Conservation (phyloP, 2,797 vertebrate genomes). For the Platalea minor region DNA sequence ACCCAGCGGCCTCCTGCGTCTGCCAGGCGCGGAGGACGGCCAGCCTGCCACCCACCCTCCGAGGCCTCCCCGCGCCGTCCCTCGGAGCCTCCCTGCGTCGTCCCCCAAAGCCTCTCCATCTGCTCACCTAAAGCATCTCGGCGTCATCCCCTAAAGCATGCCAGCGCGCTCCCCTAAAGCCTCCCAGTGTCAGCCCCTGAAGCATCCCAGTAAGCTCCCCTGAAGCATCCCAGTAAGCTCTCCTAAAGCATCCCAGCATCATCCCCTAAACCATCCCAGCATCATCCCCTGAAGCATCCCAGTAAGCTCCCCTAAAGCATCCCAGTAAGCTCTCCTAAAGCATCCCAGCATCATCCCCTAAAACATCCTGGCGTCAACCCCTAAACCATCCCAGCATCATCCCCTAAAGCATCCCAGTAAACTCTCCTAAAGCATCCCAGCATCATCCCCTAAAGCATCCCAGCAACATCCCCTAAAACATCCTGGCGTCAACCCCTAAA, state of each 20-base stretch:
- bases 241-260: not conserved
- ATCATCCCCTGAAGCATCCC: not conserved
- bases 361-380: too few relatives aligned
- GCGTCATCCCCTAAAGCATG: not conserved
- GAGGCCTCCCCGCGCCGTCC: not conserved
- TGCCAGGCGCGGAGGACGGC: not conserved
- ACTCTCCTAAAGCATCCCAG: not conserved
- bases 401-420: not conserved
- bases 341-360: too few relatives aligned
- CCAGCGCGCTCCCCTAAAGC: too few relatives aligned
- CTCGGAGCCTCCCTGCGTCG: not conserved
- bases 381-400: too few relatives aligned
- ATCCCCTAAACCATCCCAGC: not conserved
- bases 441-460: too few relatives aligned
- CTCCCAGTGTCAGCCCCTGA: accelerated
- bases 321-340: too few relatives aligned
- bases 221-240: not conserved
- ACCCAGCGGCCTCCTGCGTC: not conserved
- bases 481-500: not conserved
- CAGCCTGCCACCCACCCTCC: not conserved
- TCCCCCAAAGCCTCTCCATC: not conserved
- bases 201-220: too few relatives aligned
- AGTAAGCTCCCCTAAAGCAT: too few relatives aligned
- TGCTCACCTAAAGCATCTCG: not conserved
- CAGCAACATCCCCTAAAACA: not conserved